A percentile compares a stretch with the other conserved stretches of the same genome.
phyloP scores from a whole-genome alignment of 2,113 vertebrate genomes.

The Tupaia tana region DNA sequence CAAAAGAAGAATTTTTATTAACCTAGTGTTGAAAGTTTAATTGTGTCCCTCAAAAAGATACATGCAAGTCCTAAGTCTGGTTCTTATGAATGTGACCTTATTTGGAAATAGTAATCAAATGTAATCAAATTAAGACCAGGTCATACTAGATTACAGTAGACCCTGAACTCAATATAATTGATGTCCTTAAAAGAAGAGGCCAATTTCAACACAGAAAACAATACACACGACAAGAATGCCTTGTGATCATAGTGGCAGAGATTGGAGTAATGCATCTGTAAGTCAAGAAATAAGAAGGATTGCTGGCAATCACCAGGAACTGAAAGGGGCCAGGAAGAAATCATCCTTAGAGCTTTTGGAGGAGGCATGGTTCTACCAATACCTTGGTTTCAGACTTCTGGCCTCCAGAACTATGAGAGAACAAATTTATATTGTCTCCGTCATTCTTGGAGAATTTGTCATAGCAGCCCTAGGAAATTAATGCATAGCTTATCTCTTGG shows the following conservation, averaged over 20 bases:
- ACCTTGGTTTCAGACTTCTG: background rate
- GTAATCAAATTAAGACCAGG: background rate
- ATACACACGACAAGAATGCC: background rate
- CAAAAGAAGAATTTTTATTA: background rate
- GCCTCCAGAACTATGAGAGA: background rate
- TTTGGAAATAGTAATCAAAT: conserved; percentile 26
- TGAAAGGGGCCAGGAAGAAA: background rate
- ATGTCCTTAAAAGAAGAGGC: conserved; percentile 23
- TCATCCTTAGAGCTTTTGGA: background rate
- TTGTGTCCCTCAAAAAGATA: background rate
- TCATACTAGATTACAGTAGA: background rate
- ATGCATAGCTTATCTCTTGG: background rate
- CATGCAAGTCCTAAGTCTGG: background rate
- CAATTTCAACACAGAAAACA: background rate
- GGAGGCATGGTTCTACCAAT: background rate
- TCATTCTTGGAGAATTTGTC: background rate
- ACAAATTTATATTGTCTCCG: background rate
- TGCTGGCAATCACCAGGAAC: background rate
- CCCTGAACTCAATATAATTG: background rate
- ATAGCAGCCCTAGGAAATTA: background rate
- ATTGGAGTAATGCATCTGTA: background rate
- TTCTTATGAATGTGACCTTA: background rate
- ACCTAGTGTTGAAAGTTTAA: background rate
- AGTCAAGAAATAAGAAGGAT: background rate
- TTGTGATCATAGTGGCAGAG: background rate